phyloP scores from a whole-genome alignment of 2,113 vertebrate species.

The Gracilinanus agilis region DNA sequence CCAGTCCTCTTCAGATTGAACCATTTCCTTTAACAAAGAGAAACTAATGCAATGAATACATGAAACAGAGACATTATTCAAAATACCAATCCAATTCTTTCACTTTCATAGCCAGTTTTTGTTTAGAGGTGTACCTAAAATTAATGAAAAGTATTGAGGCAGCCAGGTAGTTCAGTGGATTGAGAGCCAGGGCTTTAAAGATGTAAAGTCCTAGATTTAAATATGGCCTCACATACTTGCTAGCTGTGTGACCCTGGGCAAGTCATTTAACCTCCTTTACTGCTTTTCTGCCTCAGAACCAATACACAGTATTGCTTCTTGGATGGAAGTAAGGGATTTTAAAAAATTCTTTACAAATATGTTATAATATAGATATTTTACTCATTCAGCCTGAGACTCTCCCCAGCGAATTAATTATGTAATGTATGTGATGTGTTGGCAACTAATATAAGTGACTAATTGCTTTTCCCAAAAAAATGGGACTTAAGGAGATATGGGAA shows the following conservation, averaged over 20 bases:
- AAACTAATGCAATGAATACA: background rate
- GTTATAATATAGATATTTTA: constrained; percentile 19
- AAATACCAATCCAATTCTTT: background rate
- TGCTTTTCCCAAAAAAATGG: background rate
- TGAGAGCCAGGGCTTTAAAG: too few relatives aligned
- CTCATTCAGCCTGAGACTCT: constrained; percentile 21
- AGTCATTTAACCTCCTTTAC: too few relatives aligned
- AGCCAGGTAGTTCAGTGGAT: too few relatives aligned
- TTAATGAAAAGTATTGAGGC: constrained; percentile 32
- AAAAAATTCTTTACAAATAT: background rate
- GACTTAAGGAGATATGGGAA: background rate
- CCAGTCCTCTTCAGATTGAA: background rate
- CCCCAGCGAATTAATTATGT: constrained; percentile 51
- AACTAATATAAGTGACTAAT: constrained; percentile 50
- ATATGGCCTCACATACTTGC: too few relatives aligned
- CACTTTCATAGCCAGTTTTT: background rate
- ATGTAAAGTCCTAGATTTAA: too few relatives aligned
- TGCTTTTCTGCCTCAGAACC: too few relatives aligned
- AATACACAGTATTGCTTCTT: too few relatives aligned
- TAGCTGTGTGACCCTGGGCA: too few relatives aligned
- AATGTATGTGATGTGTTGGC: constrained; percentile 49
- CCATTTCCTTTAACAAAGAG: background rate
- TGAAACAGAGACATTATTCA: background rate
- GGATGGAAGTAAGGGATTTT: too few relatives aligned
- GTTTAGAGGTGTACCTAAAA: background rate